These are phyloP conservation scores for Dreissena rostriformis DNA, from an alignment of 1,140 invertebrate genomes.

Conservation along the genomic window DNA sequence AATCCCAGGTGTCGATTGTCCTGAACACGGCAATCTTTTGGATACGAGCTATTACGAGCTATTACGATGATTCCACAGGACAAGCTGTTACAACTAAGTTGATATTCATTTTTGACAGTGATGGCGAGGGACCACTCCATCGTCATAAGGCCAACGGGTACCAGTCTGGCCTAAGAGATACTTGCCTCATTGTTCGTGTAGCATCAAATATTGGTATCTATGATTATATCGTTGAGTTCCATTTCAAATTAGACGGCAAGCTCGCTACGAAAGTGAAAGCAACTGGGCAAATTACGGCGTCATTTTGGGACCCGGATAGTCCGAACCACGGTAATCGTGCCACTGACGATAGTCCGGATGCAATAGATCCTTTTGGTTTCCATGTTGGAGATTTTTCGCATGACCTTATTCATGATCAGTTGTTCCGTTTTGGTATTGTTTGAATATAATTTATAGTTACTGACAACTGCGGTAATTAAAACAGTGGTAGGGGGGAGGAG, in stretches of 20 bases:
- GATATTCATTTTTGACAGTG: constrained; percentile 38
- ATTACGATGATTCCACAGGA: constrained; percentile 2
- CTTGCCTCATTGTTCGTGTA: constrained; percentile 22
- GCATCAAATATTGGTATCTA: constrained; percentile 56
- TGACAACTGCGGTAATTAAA: no score
- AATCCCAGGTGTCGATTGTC: constrained; percentile 47
- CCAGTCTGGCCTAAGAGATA: constrained; percentile 45
- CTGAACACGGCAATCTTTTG: constrained; percentile 31
- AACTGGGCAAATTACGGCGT: constrained; percentile 64
- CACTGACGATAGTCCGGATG: constrained; percentile 37
- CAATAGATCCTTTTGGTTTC: constrained; percentile 60
- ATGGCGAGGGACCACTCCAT: constrained; percentile 30
- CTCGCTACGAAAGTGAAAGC: constrained; percentile 50
- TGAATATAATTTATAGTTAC: no score
- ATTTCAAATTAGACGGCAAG: constrained; percentile 60
- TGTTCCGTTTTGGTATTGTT: constrained; percentile 72
- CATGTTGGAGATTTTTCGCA: constrained; percentile 46
- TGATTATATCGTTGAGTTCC: constrained; percentile 64
- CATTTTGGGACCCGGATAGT: constrained; percentile 57
- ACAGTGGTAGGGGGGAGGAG: no score
- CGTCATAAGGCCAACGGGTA: constrained; percentile 30
- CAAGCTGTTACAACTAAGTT: constrained; percentile 26
- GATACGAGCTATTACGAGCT: constrained; percentile 37
- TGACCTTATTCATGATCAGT: constrained; percentile 70
- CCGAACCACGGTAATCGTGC: constrained; percentile 28